Percentiles rank a stretch among this genome's conserved stretches.
Conservation (phyloP, 2,888 invertebrate genomes). For the Ommatoiulus sabulosus region DNA sequence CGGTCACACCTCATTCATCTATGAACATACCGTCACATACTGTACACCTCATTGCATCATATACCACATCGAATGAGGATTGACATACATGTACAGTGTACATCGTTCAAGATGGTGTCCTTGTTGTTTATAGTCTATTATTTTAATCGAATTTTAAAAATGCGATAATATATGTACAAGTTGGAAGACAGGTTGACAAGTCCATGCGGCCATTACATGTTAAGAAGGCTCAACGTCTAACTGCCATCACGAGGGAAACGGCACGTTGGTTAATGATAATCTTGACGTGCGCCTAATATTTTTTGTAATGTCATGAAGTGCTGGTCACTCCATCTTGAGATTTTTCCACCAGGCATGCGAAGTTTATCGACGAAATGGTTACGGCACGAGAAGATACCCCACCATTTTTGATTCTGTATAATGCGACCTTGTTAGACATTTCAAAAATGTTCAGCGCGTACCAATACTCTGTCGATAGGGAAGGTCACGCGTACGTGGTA, state of each 20-base stretch:
- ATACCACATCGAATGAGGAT: too few species aligned
- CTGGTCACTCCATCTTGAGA: neutral
- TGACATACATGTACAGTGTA: too few species aligned
- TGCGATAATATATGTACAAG: neutral
- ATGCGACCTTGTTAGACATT: neutral
- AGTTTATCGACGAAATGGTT: neutral
- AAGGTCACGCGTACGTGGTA: neutral
- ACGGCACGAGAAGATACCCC: neutral
- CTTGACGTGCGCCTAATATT: conserved; percentile 2
- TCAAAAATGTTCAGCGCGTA: neutral
- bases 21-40: too few species aligned
- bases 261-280: conserved; percentile 15
- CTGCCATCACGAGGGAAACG: neutral
- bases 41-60: too few species aligned
- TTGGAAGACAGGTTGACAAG: neutral
- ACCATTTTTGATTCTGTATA: neutral
- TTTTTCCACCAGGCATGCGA: neutral
- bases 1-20: neutral
- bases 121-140: neutral
- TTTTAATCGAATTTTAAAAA: neutral
- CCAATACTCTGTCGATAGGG: neutral
- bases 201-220: neutral
- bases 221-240: conserved; percentile 4
- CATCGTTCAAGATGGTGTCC: neutral
- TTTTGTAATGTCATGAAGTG: neutral